phyloP scores from a whole-genome alignment of 2,113 vertebrate genomes.

The Otus sunia region DNA sequence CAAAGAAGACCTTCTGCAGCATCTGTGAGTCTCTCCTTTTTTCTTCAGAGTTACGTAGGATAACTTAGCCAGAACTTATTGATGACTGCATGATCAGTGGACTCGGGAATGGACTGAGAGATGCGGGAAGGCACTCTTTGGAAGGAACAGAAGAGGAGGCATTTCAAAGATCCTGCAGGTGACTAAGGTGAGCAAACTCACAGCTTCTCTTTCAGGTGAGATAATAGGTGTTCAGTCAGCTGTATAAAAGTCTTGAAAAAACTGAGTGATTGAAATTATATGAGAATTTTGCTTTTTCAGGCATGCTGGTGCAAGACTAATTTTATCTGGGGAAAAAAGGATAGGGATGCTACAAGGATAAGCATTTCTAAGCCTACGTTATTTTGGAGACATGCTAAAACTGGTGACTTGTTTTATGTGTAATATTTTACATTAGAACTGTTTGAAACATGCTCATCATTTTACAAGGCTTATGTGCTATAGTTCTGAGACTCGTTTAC shows the following conservation, averaged over 20 bases:
- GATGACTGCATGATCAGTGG: constrained; percentile 6
- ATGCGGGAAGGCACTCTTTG: not conserved
- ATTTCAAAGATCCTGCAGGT: constrained; percentile 55
- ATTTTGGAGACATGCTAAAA: not conserved
- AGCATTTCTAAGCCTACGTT: not conserved
- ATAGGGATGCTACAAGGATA: not conserved
- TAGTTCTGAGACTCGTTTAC: not conserved
- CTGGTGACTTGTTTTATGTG: not conserved
- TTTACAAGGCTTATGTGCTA: not conserved
- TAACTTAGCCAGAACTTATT: constrained; percentile 60
- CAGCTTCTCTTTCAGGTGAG: constrained; percentile 10
- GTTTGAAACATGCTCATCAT: not conserved
- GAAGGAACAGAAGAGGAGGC: constrained; percentile 28
- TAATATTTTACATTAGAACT: not conserved
- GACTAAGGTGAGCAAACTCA: constrained; percentile 58
- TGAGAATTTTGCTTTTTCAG: constrained; percentile 14
- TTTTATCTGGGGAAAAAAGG: not conserved
- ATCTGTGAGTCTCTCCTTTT: not conserved
- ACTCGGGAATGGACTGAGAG: not conserved
- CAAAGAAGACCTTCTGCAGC: not conserved
- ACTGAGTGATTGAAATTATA: not conserved
- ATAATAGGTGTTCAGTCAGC: constrained; percentile 32
- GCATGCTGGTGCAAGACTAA: not conserved
- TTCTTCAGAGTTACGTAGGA: not conserved
- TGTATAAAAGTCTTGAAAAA: constrained; percentile 17